Evolutionary conservation across 2,113 vertebrate species (phyloP), one percentile per base, ranked within the genome.

Genomic region (Pseudolaguvia tuberculata): DNA sequence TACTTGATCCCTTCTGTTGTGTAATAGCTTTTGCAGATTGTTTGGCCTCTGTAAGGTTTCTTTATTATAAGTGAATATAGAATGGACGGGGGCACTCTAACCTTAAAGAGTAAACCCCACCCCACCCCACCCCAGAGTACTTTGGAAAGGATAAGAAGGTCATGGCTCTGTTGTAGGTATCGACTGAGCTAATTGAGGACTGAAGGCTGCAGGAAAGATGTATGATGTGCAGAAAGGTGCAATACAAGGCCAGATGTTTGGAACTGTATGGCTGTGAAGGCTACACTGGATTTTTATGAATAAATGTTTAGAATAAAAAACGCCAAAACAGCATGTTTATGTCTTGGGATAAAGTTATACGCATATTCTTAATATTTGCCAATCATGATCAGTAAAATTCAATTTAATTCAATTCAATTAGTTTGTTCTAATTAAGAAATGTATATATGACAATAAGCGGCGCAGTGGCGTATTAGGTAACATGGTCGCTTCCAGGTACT

Each of bases 111-210:
- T n/a, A n/a, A n/a, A n/a, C n/a, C n/a, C n/a, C n/a, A n/a, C n/a
- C n/a, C n/a, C n/a, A n/a, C n/a, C n/a, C n/a, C n/a, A n/a, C n/a
- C n/a, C n/a, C n/a, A 23, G 25, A 75, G 61, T 56, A 48, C 51
- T 66, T 55, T 65, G 63, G 61, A 31, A 48, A 66, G 35, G 35
- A 42, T 66, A 51, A 20, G 11, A 51, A 74, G 61, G 72, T 66
- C 61, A 72, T 17, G 2, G 13, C 72, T 66, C 21, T 55, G 35
- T 27, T 56, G 18, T 39, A 56, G 31, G 39, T 29, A 53, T 75
- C 18, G 29, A 56, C 23, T 9, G 12, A 42, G 42, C 31, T 56
- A 29, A 75, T 29, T 56, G 61, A 42, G 72, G 29, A 63, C 51
- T 48, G 25, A 65, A 18, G 21, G 11, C 61, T 74, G 72, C 50